A percentile compares a stretch with the other conserved stretches of the same genome.
Conservation (phyloP, 2,888 invertebrate genomes). For the Cryptosula pallasiana region DNA sequence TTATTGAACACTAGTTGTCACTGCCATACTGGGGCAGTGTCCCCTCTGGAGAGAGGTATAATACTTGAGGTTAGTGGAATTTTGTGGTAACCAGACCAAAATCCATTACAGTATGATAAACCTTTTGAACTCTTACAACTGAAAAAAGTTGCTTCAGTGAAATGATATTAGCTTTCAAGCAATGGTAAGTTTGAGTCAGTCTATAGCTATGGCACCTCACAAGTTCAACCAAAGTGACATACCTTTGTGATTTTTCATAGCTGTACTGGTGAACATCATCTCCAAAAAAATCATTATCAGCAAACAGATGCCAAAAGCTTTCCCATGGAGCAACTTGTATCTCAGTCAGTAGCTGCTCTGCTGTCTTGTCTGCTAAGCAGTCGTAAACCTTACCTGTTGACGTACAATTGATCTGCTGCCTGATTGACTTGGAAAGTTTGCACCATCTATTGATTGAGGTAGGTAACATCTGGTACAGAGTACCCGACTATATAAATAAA, state of each 20-base stretch:
- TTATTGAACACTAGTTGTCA: too few species aligned
- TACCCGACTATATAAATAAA: slow-evolving; percentile 11
- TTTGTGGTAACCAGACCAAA: too few species aligned
- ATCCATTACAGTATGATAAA: too few species aligned
- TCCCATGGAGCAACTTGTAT: neutral
- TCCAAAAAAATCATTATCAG: slow-evolving; percentile 7
- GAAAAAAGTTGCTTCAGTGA: too few species aligned
- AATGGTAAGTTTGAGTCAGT: too few species aligned
- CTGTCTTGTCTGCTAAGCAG: neutral
- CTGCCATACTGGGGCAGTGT: too few species aligned
- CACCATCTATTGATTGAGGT: neutral
- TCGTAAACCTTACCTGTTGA: neutral
- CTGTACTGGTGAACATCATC: neutral
- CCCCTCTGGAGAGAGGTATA: too few species aligned
- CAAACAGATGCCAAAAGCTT: slow-evolving; percentile 7
- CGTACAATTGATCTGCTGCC: neutral
- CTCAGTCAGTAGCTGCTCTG: neutral
- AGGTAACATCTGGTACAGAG: neutral
- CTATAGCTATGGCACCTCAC: too few species aligned
- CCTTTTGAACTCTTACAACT: too few species aligned
- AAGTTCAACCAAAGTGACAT: too few species aligned
- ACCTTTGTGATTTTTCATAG: neutral
- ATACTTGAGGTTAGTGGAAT: too few species aligned
- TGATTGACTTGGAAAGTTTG: neutral
- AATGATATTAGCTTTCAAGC: too few species aligned